These are phyloP conservation scores for Drosophila formosana DNA, from an alignment of 2,888 invertebrate species.

Conservation along the genomic window DNA sequence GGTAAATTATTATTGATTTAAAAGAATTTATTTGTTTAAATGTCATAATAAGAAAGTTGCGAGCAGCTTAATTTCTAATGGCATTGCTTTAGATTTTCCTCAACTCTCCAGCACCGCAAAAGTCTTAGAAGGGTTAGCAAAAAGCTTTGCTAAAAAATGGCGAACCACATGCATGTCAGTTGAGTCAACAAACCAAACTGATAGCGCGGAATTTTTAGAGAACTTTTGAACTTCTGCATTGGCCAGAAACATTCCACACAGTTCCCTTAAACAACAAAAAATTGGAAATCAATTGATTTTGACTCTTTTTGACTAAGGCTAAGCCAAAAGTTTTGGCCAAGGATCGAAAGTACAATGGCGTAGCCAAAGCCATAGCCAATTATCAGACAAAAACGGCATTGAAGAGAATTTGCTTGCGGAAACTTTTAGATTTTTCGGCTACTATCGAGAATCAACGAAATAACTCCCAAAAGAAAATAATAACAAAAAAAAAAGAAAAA, in stretches of 20 bases:
- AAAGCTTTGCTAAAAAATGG: conserved; percentile 8
- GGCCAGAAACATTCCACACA: not conserved
- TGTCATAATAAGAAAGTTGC: no score
- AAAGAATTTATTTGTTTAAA: no score
- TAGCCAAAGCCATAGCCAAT: conserved; percentile 72
- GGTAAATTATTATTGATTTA: no score
- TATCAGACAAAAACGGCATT: conserved; percentile 69
- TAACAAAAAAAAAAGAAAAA: conserved; percentile 24
- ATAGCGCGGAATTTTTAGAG: conserved; percentile 23
- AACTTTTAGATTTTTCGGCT: conserved; percentile 39
- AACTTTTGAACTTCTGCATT: conserved; percentile 27
- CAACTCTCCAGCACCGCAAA: not conserved
- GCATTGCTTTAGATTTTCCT: not conserved
- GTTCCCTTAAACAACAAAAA: conserved; percentile 2
- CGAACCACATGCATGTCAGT: conserved; percentile 53
- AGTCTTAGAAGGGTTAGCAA: conserved; percentile 16
- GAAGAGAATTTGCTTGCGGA: conserved; percentile 69
- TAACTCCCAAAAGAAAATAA: conserved; percentile 47
- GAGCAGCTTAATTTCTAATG: no score
- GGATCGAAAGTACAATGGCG: conserved; percentile 34
- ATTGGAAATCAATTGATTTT: conserved; percentile 58
- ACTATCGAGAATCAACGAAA: conserved; percentile 71
- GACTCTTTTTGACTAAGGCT: conserved; percentile 27
- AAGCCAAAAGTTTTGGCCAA: conserved; percentile 44
- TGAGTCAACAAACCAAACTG: conserved; percentile 20